These are phyloP conservation scores for Apteryx owenii DNA, from an alignment of 2,113 vertebrate species.

Conservation along the genomic window DNA sequence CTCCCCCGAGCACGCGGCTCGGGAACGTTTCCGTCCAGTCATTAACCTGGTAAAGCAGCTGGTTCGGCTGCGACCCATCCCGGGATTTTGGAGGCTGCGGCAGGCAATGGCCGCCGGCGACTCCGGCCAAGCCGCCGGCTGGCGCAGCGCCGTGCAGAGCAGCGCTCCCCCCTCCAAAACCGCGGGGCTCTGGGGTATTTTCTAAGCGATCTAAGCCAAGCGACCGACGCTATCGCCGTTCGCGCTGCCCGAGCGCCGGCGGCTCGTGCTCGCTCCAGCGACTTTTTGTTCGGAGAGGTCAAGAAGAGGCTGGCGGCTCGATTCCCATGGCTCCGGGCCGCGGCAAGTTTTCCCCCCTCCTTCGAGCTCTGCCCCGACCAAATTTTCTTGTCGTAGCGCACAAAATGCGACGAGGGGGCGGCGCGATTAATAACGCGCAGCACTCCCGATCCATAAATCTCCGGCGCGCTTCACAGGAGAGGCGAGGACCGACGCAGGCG, in stretches of 20 bases:
- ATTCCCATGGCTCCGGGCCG: not conserved
- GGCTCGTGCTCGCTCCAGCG: fast-evolving
- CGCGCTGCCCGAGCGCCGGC: not conserved
- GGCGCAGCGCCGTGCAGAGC: too few species aligned
- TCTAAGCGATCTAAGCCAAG: not conserved
- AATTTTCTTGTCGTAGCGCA: not conserved
- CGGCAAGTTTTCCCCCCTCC: not conserved
- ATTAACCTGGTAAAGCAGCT: not conserved
- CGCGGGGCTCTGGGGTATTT: not conserved
- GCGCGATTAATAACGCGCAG: not conserved
- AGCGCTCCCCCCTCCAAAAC: too few species aligned
- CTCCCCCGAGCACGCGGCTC: not conserved
- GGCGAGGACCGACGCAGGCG: slow-evolving; percentile 37
- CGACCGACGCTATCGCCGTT: fast-evolving
- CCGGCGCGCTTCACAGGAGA: not conserved
- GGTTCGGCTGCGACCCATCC: not conserved
- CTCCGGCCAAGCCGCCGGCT: not conserved
- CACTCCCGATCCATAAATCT: not conserved
- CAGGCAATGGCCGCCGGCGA: fast-evolving
- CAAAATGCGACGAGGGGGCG: not conserved
- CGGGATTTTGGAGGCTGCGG: fast-evolving
- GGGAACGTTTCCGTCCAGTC: not conserved
- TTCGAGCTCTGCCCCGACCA: not conserved
- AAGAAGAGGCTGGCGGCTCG: not conserved
- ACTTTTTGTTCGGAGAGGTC: not conserved